Conservation (phyloP, 1,140 invertebrate genomes). For the Penaeus chinensis region DNA sequence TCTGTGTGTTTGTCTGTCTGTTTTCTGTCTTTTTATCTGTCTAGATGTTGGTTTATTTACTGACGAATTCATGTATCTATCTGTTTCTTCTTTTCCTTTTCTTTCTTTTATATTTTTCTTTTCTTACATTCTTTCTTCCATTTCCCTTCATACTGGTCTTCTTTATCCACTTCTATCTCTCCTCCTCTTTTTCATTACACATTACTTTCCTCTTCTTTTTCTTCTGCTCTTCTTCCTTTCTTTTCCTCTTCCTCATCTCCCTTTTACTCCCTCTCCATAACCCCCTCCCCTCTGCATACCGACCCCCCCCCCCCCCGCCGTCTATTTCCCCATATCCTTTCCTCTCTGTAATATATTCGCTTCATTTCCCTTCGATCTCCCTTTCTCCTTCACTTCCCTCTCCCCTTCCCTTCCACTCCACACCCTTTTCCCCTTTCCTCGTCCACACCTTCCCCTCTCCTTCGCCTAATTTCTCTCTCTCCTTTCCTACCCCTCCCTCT, state of each 20-base stretch:
- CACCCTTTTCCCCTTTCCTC: neutral
- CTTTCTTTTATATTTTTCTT: slow-evolving; percentile 1
- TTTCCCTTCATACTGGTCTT: no score
- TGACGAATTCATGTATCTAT: neutral
- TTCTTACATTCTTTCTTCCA: neutral
- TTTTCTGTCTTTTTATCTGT: no score
- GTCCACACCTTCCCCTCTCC: neutral
- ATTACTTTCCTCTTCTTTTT: neutral
- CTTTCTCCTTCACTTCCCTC: neutral
- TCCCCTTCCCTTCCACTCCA: neutral
- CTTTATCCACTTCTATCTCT: neutral
- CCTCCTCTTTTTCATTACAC: neutral
- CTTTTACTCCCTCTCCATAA: neutral
- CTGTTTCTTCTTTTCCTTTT: neutral
- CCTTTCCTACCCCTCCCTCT: neutral
- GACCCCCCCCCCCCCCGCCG: neutral
- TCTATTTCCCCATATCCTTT: neutral
- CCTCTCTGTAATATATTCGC: neutral
- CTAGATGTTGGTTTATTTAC: no score
- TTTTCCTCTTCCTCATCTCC: neutral
- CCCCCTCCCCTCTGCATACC: neutral
- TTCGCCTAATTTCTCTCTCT: neutral
- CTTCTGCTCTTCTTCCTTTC: neutral
- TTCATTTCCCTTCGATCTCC: neutral
- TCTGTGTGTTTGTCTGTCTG: no score